Percentiles rank a stretch among this genome's conserved stretches.
Evolutionary conservation across 2,797 vertebrate genomes (phyloP).

Genomic region (Protosalanx chinensis): DNA sequence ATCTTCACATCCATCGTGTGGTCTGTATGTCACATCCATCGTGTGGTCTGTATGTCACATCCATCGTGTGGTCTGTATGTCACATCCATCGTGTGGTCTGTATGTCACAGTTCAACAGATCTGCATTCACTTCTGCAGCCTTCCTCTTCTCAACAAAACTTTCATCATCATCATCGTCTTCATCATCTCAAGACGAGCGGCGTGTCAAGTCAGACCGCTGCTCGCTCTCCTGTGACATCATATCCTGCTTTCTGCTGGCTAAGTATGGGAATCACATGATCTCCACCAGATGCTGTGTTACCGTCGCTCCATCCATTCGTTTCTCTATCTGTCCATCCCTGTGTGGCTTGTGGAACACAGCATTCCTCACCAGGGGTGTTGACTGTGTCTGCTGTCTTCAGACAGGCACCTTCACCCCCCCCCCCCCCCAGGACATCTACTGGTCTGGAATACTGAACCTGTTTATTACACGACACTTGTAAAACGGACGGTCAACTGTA

Average conservation of each 20-base stretch:
- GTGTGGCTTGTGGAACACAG: background rate
- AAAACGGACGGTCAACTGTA: constrained; percentile 44
- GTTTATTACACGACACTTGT: constrained; percentile 46
- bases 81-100: background rate
- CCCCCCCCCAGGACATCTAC: background rate
- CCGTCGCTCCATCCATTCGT: too few relatives aligned
- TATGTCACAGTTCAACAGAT: background rate
- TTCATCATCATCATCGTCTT: too few relatives aligned
- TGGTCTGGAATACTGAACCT: constrained; percentile 21
- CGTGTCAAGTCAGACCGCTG: too few relatives aligned
- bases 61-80: background rate
- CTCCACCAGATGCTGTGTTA: too few relatives aligned
- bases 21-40: background rate
- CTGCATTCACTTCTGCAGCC: background rate
- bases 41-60: background rate
- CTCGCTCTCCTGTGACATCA: too few relatives aligned
- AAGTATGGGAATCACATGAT: too few relatives aligned
- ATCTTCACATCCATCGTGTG: background rate
- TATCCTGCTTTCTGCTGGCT: too few relatives aligned
- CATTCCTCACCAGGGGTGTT: background rate
- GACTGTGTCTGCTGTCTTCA: background rate
- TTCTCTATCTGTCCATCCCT: too few relatives aligned
- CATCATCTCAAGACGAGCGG: too few relatives aligned
- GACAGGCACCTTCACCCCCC: background rate
- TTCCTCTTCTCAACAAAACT: too few relatives aligned